phyloP scores from a whole-genome alignment of 2,113 vertebrate genomes.

The Heliornis fulica region DNA sequence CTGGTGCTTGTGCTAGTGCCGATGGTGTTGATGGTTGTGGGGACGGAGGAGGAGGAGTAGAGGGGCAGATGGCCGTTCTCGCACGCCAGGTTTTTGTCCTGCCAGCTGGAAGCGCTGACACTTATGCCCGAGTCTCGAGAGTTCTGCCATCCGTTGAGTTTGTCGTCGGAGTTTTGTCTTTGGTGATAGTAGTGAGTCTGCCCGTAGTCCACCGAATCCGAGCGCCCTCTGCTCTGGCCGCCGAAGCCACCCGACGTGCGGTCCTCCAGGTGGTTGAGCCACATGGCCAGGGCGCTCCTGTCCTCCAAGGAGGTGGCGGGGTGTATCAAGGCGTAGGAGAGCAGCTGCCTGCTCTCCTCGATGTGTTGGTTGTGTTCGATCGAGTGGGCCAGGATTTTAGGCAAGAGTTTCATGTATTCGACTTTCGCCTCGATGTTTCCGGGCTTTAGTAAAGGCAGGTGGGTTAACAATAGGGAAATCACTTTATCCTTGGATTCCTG shows the following conservation, averaged over 20 bases:
- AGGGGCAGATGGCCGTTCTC: conserved; percentile 94
- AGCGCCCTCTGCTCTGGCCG: conserved; percentile 75
- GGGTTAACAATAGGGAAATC: conserved; percentile 92
- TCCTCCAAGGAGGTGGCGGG: conserved; percentile 96
- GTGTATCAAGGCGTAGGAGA: conserved; percentile 97
- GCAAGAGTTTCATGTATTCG: conserved; percentile 97
- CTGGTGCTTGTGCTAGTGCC: conserved; percentile 90
- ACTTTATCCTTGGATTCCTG: conserved; percentile 94
- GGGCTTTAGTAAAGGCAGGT: conserved; percentile 95
- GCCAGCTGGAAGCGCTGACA: conserved; percentile 81
- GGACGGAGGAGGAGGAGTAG: conserved; percentile 94
- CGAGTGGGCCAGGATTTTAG: conserved; percentile 94
- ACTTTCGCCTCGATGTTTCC: conserved; percentile 94
- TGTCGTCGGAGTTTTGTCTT: conserved; percentile 96
- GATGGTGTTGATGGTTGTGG: conserved; percentile 93
- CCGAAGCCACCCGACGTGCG: conserved; percentile 82
- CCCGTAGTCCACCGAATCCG: conserved; percentile 90
- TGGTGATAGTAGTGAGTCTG: conserved; percentile 91
- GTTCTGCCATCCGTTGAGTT: conserved; percentile 96
- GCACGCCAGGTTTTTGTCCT: conserved; percentile 85
- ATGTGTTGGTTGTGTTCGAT: conserved; percentile 96
- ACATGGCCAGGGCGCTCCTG: conserved; percentile 91
- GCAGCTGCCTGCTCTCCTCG: conserved; percentile 95
- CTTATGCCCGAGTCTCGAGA: conserved; percentile 91
- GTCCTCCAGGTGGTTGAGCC: conserved; percentile 98